Evolutionary conservation across 2,888 invertebrate species (phyloP).

Genomic region (Yponomeuta cagnagella): DNA sequence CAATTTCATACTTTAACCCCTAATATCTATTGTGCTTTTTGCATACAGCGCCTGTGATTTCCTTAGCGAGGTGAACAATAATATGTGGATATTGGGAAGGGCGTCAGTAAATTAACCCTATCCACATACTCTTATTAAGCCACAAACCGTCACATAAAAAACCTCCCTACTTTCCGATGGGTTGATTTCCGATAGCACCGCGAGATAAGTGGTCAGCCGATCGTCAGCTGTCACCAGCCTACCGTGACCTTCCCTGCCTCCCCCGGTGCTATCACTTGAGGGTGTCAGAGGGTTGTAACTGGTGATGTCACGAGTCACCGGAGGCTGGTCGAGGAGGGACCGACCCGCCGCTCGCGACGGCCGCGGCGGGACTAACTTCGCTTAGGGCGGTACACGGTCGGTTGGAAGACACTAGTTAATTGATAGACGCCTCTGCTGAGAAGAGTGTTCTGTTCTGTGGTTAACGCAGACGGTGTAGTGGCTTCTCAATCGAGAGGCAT

Average conservation of each 20-base stretch:
- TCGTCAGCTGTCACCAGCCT: slow-evolving; percentile 1
- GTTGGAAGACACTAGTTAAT: not conserved
- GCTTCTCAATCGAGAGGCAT: too few species aligned
- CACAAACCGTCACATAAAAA: not conserved
- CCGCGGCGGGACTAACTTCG: slow-evolving; percentile 59
- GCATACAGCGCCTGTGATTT: too few species aligned
- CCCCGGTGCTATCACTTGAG: not conserved
- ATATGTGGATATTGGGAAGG: too few species aligned
- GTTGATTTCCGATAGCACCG: not conserved
- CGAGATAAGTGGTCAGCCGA: not conserved
- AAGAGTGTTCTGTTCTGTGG: too few species aligned
- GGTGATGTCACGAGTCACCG: not conserved
- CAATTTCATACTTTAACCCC: too few species aligned
- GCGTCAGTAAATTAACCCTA: too few species aligned
- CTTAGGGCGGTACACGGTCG: not conserved
- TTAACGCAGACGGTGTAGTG: too few species aligned
- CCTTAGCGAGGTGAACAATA: too few species aligned
- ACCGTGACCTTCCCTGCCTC: not conserved
- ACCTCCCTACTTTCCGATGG: slow-evolving; percentile 1
- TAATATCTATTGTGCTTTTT: too few species aligned
- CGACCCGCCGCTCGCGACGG: slow-evolving; percentile 64
- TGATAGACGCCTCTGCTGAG: too few species aligned
- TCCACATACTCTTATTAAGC: not conserved
- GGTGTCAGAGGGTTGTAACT: not conserved
- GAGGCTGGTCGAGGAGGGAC: slow-evolving; percentile 20